Base-by-base conservation (phyloP, 2,888 invertebrate species). In the Agapetus fuscipes region DNA sequence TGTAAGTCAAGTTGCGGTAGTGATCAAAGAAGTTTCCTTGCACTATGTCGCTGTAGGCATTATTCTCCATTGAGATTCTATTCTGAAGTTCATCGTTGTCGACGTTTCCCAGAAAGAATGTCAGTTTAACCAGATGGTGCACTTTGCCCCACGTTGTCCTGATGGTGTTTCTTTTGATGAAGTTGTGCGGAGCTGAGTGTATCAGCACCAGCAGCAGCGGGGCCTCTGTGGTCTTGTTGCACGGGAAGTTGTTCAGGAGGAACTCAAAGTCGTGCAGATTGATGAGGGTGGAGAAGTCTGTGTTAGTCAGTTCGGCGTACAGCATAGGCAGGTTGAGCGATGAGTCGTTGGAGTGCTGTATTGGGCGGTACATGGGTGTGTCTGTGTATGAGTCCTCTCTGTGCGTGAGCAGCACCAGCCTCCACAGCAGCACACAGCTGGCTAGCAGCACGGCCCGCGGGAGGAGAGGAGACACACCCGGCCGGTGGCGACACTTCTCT, bases 1-100 rank as follows among this genome's bases (percentile, higher is more conserved):
- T 89, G 52, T 87, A 82, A 0, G 88, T 88, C 61, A 89, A 73
- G 58, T 89, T 89, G 34, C 78, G 70, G 54, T 89, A 89, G 1
- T 78, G 72, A 60, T 89, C 89, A 27, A 71, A 49, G 52, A 87
- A 89, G 41, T 71, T 77, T 0, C 87, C 88, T 54, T 86, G 83
- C 12, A 88, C 71, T 34, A 89, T 65, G 53, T 89, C 89, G 1
- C 67, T 66, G 51, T 76, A 68, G 0, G 57, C 53, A 1, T 53
- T 52, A 52, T 76, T 74, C 54, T 86, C 84, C 3, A 60, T 53
- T 6, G 60, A 54, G 9, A 78, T 51, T 15, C 52, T 44, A 2
- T 49, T 42, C 17, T 59, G 54, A 7, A 73, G 40, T 30, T 56
- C 54, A 1, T 59, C 54, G 15, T 64, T 57, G 2, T 51, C 49